Evolutionary conservation across 1,140 invertebrate genomes (phyloP), one percentile per base, ranked within the genome.

Genomic region (Drosophila sturtevanti): DNA sequence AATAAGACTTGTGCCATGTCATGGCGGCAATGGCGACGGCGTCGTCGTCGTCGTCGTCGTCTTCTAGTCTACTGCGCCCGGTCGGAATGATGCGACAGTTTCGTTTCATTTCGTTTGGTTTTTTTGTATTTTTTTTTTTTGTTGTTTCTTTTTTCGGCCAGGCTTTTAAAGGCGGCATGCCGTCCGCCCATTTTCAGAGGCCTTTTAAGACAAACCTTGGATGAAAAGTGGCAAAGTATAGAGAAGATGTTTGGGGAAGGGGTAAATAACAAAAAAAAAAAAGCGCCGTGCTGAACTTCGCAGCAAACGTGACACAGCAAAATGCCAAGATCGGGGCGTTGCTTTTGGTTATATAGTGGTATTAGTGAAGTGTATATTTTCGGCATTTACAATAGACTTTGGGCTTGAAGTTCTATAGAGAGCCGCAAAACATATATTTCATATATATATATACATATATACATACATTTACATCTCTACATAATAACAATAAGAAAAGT

Each of bases 41-140:
- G 82, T 69, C 82, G 82, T 89, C 84, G 89, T 80, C 84, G 89
- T 80, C 35, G 65, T 11, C 75, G 82, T 69, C 82, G 82, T 89
- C 84, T 89, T 80, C 80, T 76, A 89, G 84, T 89, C 84, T 89
- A 68, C 84, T 84, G 85, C 79, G 81, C 72, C 41, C 71, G 72
- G 54, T 55, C 55, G 72, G 74, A 52, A 89, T 89, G 84, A 89
- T 84, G 85, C 63, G 85, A 89, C 84, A 89, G 35, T 62, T 79
- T 76, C 55, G 34, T 58, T 31, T 34, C 27, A 31, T 31, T 31
- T 31, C 24, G 24, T 24, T 24, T 24, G 24, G 24, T 24, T 24
- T 24, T 24, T 24, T n/a, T n/a, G n/a, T n/a, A n/a, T n/a, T n/a
- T n/a, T 18, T 37, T 44, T 18, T 24, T 12, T 14, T 31, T 31